phyloP scores from a whole-genome alignment of 2,888 invertebrate species.

The Minunthozetes semirufus region DNA sequence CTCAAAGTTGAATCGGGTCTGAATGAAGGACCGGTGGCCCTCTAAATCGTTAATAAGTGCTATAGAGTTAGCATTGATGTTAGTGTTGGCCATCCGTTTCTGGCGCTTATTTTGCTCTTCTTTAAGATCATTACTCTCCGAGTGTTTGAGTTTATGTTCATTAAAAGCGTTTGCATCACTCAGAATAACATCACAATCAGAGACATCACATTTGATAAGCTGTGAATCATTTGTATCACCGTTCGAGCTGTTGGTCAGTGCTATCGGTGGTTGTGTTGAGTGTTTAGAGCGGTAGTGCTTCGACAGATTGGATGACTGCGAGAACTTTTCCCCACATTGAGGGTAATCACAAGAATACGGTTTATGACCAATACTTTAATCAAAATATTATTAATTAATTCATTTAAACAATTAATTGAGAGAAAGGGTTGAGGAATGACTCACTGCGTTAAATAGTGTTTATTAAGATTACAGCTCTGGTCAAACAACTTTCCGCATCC shows the following conservation, averaged over 20 bases:
- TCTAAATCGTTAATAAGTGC: not conserved
- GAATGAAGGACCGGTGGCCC: not conserved
- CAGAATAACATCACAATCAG: constrained; percentile 16
- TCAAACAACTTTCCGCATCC: constrained; percentile 33
- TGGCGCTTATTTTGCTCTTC: no score
- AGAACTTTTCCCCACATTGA: constrained; percentile 31
- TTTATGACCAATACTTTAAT: constrained; percentile 31
- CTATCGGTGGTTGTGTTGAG: not conserved
- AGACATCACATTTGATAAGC: not conserved
- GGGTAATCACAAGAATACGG: constrained; percentile 25
- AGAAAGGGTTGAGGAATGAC: not conserved
- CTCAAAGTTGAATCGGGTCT: constrained; percentile 9
- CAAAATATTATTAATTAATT: not conserved
- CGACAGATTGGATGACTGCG: constrained; percentile 31
- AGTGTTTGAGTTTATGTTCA: constrained; percentile 4
- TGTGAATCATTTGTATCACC: not conserved
- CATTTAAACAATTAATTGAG: not conserved
- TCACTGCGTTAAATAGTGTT: constrained; percentile 33
- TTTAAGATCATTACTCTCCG: not conserved
- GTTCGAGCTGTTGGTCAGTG: not conserved
- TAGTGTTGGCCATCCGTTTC: not conserved
- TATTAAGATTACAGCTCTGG: constrained; percentile 35
- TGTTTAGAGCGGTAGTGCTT: constrained; percentile 34
- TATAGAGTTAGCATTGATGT: not conserved
- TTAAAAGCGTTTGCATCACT: constrained; percentile 6